phyloP scores from a whole-genome alignment of 1,140 invertebrate genomes.

The Tetragnatha versicolor region DNA sequence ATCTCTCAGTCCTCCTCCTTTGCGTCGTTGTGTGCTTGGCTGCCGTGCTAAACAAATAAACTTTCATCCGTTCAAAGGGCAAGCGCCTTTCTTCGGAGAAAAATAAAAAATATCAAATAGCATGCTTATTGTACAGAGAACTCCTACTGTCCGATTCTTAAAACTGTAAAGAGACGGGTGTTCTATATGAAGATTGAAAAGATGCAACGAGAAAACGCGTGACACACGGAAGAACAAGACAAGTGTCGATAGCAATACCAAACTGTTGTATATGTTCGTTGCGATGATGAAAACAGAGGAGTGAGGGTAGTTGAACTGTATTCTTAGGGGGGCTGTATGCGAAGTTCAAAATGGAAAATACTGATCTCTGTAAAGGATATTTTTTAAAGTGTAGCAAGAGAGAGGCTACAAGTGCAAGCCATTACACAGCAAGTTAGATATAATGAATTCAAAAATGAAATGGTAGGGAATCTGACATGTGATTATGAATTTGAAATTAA shows the following conservation, averaged over 20 bases:
- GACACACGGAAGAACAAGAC: background rate
- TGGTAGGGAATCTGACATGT: too few species aligned
- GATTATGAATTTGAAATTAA: too few species aligned
- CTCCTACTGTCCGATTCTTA: background rate
- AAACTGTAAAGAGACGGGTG: slow-evolving; percentile 10
- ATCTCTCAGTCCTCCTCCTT: slow-evolving; percentile 16
- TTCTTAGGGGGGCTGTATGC: too few species aligned
- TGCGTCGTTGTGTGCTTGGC: background rate
- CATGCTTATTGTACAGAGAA: slow-evolving; percentile 34
- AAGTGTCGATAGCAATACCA: slow-evolving; percentile 36
- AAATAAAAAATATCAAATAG: slow-evolving; percentile 14
- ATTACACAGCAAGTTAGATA: too few species aligned
- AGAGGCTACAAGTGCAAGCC: too few species aligned
- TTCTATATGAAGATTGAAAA: background rate
- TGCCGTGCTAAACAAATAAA: background rate
- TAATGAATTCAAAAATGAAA: too few species aligned
- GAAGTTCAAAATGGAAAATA: background rate
- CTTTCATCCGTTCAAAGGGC: background rate
- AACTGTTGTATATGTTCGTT: background rate
- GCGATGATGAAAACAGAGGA: background rate
- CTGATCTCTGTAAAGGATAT: too few species aligned
- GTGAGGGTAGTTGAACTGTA: background rate
- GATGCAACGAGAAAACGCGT: background rate
- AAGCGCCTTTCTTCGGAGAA: background rate
- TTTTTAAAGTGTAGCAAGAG: too few species aligned